Evolutionary conservation across 2,113 vertebrate genomes (phyloP).

Genomic region (Trochalopteron elliotii): DNA sequence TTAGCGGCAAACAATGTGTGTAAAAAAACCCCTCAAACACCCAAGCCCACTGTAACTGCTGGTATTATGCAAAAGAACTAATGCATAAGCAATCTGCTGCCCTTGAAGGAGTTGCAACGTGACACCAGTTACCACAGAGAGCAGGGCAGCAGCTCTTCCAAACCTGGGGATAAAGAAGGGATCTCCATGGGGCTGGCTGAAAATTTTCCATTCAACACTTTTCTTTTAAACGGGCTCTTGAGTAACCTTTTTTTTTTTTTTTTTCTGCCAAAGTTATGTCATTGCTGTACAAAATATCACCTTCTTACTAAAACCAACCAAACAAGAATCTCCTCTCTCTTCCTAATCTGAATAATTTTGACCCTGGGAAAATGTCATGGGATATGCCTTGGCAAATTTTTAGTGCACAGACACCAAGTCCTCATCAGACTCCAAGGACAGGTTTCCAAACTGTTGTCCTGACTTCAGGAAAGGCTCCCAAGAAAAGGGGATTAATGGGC

Average conservation of each 20-base stretch:
- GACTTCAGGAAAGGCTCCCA: background rate
- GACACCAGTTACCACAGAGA: background rate
- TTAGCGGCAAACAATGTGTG: constrained; percentile 37
- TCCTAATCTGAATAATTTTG: background rate
- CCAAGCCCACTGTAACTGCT: background rate
- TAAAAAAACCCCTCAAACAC: background rate
- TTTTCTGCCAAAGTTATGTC: background rate
- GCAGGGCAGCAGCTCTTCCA: background rate
- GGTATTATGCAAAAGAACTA: constrained; percentile 13
- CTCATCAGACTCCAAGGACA: background rate
- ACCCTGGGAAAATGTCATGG: constrained; percentile 33
- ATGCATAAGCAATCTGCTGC: background rate
- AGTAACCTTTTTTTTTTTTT: background rate
- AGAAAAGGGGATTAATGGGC: background rate
- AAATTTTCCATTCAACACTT: background rate
- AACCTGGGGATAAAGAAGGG: background rate
- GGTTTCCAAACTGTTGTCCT: background rate
- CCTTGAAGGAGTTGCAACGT: background rate
- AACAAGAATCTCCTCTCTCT: constrained; percentile 38
- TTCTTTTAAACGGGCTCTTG: background rate
- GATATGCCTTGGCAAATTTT: background rate
- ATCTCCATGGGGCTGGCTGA: background rate
- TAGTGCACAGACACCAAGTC: background rate
- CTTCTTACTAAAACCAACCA: constrained; percentile 33
- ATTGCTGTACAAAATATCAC: background rate